These are phyloP conservation scores for Episyrphus balteatus DNA, from an alignment of 1,140 invertebrate genomes.

Conservation along the genomic window DNA sequence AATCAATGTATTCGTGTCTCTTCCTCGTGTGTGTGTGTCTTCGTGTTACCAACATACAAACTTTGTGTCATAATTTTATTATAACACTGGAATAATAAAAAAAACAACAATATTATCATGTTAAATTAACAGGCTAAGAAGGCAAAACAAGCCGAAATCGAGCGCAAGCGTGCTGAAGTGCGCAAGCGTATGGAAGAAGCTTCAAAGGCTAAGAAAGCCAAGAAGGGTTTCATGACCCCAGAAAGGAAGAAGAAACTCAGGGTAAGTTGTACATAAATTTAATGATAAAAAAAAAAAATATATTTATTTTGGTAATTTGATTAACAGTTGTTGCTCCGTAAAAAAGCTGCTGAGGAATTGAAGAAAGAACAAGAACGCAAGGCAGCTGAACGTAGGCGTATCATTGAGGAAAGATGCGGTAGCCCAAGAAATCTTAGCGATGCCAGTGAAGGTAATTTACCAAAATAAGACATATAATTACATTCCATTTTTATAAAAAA, in stretches of 20 bases:
- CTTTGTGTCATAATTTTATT: background rate
- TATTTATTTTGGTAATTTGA: background rate
- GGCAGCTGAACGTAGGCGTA: constrained; percentile 92
- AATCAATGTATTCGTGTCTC: background rate
- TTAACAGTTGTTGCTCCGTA: constrained; percentile 84
- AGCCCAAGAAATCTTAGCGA: constrained; percentile 81
- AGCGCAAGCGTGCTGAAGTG: constrained; percentile 89
- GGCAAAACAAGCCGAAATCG: constrained; percentile 87
- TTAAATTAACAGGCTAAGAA: constrained; percentile 74
- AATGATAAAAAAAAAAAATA: background rate
- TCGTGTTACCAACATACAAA: background rate
- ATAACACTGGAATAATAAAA: background rate
- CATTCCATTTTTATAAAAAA: background rate
- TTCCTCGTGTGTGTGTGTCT: background rate
- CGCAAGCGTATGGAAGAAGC: constrained; percentile 91
- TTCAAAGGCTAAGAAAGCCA: constrained; percentile 89
- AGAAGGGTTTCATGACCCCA: constrained; percentile 98
- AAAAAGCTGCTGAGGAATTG: constrained; percentile 98
- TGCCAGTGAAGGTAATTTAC: constrained; percentile 77
- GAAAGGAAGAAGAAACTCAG: constrained; percentile 97
- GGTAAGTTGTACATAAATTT: no score
- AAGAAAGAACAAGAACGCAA: constrained; percentile 99
- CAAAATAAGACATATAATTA: constrained; percentile 1
- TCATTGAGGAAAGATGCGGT: constrained; percentile 91
- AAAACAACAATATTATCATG: background rate